phyloP scores from a whole-genome alignment of 2,797 vertebrate genomes.

The Dermochelys coriacea region DNA sequence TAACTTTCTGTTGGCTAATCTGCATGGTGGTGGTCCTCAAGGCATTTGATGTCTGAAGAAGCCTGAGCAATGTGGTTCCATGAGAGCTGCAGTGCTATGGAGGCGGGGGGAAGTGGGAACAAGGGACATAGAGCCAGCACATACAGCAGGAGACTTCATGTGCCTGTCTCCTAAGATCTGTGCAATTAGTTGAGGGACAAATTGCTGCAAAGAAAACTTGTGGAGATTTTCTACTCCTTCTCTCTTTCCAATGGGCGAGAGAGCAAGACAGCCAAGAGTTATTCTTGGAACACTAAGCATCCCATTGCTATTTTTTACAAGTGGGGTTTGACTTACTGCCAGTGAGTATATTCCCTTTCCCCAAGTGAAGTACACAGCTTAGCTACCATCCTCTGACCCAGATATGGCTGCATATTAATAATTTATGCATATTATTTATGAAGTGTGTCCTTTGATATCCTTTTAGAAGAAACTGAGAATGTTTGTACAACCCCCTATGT shows the following conservation, averaged over 20 bases:
- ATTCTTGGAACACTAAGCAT: background rate
- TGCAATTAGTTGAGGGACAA: background rate
- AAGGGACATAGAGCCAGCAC: background rate
- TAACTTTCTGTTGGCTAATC: background rate
- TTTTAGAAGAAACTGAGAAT: background rate
- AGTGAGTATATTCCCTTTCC: background rate
- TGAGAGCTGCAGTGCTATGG: background rate
- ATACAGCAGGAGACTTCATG: background rate
- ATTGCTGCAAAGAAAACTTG: background rate
- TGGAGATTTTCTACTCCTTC: background rate
- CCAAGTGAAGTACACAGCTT: background rate
- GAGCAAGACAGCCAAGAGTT: background rate
- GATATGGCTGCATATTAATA: background rate
- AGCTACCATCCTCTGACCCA: background rate
- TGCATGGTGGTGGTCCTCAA: background rate
- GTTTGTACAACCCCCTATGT: background rate
- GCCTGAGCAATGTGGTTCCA: background rate
- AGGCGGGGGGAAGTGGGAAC: background rate
- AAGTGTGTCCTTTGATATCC: background rate
- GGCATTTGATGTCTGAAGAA: background rate
- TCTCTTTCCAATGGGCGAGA: background rate
- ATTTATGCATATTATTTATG: background rate
- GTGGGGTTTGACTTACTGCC: background rate
- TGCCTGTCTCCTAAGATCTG: background rate
- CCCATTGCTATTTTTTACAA: background rate